These are phyloP conservation scores for Protosalanx chinensis DNA, from an alignment of 2,797 vertebrate species.

Conservation along the genomic window DNA sequence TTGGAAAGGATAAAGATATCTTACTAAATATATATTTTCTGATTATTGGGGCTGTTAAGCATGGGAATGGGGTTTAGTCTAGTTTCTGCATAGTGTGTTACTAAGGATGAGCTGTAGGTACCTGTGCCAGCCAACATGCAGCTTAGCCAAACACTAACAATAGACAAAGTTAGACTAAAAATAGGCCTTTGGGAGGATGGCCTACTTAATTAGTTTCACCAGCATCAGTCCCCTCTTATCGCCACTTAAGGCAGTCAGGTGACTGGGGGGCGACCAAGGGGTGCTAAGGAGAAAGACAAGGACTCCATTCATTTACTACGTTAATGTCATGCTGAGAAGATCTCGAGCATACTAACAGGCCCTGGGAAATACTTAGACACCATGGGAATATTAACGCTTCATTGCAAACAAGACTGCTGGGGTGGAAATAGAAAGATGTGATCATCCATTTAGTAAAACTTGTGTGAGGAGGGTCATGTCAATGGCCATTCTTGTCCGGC, in stretches of 20 bases:
- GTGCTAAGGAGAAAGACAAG: slow-evolving; percentile 21
- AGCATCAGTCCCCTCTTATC: slow-evolving; percentile 23
- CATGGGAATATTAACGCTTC: slow-evolving; percentile 40
- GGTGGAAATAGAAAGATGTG: slow-evolving; percentile 23
- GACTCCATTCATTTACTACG: slow-evolving; percentile 40
- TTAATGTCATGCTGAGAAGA: slow-evolving; percentile 18
- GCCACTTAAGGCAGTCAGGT: background rate
- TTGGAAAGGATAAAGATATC: background rate
- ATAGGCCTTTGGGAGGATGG: slow-evolving; percentile 13
- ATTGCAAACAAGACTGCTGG: slow-evolving; percentile 22
- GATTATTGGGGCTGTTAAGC: background rate
- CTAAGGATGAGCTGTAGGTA: background rate
- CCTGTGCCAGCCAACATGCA: background rate
- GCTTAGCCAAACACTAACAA: background rate
- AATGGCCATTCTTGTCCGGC: background rate
- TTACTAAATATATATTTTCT: background rate
- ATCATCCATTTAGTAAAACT: background rate
- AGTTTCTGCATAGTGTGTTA: background rate
- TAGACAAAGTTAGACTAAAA: background rate
- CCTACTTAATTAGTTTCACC: slow-evolving; percentile 25
- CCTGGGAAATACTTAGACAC: slow-evolving; percentile 32
- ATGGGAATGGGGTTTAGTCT: background rate
- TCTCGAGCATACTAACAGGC: slow-evolving; percentile 28
- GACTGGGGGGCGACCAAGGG: slow-evolving; percentile 21
- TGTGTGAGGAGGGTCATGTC: background rate